Evolutionary conservation across 2,113 vertebrate species (phyloP).

Genomic region (Nestor notabilis): DNA sequence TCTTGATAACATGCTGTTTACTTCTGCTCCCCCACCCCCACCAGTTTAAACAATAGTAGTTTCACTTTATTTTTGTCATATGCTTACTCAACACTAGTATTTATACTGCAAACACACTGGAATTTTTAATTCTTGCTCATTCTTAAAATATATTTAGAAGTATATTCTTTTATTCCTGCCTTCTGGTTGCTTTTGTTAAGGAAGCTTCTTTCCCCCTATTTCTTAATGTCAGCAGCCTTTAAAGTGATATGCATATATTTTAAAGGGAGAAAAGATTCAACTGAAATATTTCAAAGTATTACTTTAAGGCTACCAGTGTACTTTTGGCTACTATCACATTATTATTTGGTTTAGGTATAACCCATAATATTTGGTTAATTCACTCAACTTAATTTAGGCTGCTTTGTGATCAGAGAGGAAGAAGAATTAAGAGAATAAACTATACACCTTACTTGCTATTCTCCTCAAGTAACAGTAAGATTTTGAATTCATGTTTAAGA

Average conservation of each 20-base stretch:
- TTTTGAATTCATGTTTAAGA: not conserved
- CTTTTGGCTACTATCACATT: not conserved
- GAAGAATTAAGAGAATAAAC: not conserved
- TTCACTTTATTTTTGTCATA: slow-evolving; percentile 51
- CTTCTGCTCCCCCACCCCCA: not conserved
- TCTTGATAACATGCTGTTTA: not conserved
- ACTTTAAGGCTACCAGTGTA: not conserved
- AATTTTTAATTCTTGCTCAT: not conserved
- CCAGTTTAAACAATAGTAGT: slow-evolving; percentile 16
- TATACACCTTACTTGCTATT: not conserved
- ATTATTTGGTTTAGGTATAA: not conserved
- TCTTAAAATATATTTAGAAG: not conserved
- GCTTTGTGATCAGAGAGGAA: not conserved
- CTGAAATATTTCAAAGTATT: not conserved
- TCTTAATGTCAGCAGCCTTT: not conserved
- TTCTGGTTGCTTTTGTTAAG: not conserved
- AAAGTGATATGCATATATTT: not conserved
- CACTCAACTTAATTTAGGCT: not conserved
- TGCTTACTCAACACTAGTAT: slow-evolving; percentile 11
- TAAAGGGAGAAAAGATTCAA: not conserved
- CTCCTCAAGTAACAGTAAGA: not conserved
- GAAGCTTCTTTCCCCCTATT: not conserved
- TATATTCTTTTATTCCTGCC: not conserved
- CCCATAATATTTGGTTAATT: not conserved
- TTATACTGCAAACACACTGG: not conserved